Percentiles rank a stretch among this genome's conserved stretches.
These are phyloP conservation scores for Trissolcus japonicus DNA, from an alignment of 2,888 invertebrate species.

Conservation along the genomic window DNA sequence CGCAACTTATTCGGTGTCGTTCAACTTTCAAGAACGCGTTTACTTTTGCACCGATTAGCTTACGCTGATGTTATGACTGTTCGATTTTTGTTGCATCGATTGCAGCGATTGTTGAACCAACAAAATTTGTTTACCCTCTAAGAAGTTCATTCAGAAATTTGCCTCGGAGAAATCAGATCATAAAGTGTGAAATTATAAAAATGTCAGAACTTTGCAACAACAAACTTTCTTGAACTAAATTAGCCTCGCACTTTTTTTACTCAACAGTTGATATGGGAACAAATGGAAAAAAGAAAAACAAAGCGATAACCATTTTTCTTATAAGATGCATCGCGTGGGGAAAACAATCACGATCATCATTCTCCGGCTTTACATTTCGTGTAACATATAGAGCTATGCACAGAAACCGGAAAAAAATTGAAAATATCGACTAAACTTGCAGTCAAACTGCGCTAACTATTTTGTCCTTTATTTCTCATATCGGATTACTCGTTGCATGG, in stretches of 20 bases:
- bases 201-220: too few relatives aligned
- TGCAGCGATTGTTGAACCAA: slow-evolving; percentile 17
- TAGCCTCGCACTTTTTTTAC: not conserved
- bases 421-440: slow-evolving; percentile 56
- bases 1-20: slow-evolving; percentile 16
- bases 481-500: not conserved
- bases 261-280: not conserved
- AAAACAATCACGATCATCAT: slow-evolving; percentile 51
- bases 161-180: too few relatives aligned
- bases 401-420: slow-evolving; percentile 51
- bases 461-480: slow-evolving; percentile 21
- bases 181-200: not conserved
- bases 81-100: slow-evolving; percentile 12
- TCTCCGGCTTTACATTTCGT: too few relatives aligned
- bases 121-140: not conserved
- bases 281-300: not conserved
- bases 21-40: slow-evolving; percentile 27
- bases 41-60: not conserved
- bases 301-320: slow-evolving; percentile 29
- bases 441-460: slow-evolving; percentile 32
- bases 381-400: slow-evolving; percentile 41
- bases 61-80: slow-evolving; percentile 13
- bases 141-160: too few relatives aligned
- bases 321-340: slow-evolving; percentile 51
- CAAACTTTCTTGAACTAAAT: too few relatives aligned